These are phyloP conservation scores for Ecliptopera silaceata DNA, from an alignment of 2,888 invertebrate genomes.

Conservation along the genomic window DNA sequence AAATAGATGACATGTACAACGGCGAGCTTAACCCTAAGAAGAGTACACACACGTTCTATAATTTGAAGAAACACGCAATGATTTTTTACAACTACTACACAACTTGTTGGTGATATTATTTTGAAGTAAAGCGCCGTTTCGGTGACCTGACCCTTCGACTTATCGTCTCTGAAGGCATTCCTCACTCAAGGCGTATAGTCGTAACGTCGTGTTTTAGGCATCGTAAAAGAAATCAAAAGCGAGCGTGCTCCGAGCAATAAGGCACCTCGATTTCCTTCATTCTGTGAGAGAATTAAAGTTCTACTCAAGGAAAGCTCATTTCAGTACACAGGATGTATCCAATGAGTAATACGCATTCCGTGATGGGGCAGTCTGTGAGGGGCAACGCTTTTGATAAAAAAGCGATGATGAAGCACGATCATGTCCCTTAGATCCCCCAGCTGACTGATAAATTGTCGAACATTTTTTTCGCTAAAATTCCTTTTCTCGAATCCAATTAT, in stretches of 20 bases:
- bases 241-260: conserved; percentile 68
- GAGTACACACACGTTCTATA: too few relatives aligned
- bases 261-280: conserved; percentile 69
- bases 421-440: conserved; percentile 60
- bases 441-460: conserved; percentile 73
- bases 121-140: conserved; percentile 26
- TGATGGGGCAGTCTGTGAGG: conserved; percentile 47
- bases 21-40: too few relatives aligned
- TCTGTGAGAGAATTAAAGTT: conserved; percentile 74
- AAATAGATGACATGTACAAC: too few relatives aligned
- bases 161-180: conserved; percentile 52
- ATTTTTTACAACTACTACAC: neutral
- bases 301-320: conserved; percentile 67
- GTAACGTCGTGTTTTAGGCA: conserved; percentile 65
- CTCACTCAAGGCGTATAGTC: conserved; percentile 60
- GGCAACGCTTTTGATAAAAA: conserved; percentile 64
- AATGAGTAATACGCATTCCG: conserved; percentile 72
- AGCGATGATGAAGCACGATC: conserved; percentile 77
- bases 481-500: conserved; percentile 72
- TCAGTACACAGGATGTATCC: conserved; percentile 63
- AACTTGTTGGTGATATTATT: conserved; percentile 20
- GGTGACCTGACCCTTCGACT: conserved; percentile 40
- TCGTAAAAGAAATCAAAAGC: conserved; percentile 71
- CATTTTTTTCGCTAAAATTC: conserved; percentile 74
- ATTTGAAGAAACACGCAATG: too few relatives aligned